Base-by-base conservation (phyloP, 2,113 vertebrate genomes). In the human region DNA sequence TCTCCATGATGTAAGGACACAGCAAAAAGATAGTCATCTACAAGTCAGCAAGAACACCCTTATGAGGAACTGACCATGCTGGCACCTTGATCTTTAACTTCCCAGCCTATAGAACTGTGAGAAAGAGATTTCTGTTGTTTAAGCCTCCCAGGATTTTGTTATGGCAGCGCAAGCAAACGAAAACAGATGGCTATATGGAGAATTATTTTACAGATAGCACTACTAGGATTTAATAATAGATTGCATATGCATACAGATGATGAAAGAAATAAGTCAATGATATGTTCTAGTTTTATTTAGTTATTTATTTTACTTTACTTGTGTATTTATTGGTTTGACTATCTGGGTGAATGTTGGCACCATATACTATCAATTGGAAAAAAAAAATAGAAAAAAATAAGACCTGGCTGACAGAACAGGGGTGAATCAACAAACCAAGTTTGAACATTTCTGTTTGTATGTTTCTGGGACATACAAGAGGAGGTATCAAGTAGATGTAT, bases 11-110 rank as follows among this genome's bases (percentile, higher is more conserved):
- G 12, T n/a, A 35, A 87, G 45, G 43, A 66, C 13, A 66, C 3
- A 61, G 7, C 2, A 64, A 52, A 2, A 14, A n/a, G 3, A 5
- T 45, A 30, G 14, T 0, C 7, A 73, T 8, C 17, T 50, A 30
- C 79, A 35, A 70, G 32, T 6, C 13, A 72, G 16, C 70, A 57
- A 83, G 22, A 45, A 50, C 35, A 23, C 11, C 10, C 0, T 84
- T 38, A 45, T 18, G 25, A 59, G 66, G 48, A 38, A 30, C 1
- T 72, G 4, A 72, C 20, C 3, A 40, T 90, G 22, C 13, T 61
- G 30, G 32, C 12, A 9, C 1, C 12, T 61, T 73, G 27, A 43
- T 43, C 0, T 13, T 76, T 0, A 3, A 68, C 23, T 40, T 76
- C 17, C n/a, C 22, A n/a, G 32, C 11, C 25, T 75, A 30, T 25